Conservation (phyloP, 1,140 invertebrate genomes). For the Macrobrachium rosenbergii region DNA sequence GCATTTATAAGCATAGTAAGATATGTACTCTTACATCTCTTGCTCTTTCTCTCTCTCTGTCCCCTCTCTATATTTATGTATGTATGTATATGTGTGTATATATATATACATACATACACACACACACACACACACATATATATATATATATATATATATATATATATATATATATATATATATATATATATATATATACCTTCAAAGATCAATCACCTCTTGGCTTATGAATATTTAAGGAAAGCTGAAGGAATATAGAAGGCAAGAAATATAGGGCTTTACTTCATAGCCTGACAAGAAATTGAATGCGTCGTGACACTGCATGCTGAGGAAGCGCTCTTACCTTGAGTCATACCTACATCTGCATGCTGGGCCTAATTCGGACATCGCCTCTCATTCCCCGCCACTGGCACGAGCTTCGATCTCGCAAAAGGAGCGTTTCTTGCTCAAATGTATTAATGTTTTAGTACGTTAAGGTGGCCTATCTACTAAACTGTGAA, state of each 20-base stretch:
- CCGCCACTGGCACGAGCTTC: conserved; percentile 13
- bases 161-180: conserved; percentile 15
- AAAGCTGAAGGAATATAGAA: conserved; percentile 39
- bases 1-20: too few relatives aligned
- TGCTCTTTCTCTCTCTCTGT: too few relatives aligned
- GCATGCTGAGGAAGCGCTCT: conserved; percentile 58
- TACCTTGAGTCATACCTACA: conserved; percentile 56
- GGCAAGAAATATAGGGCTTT: conserved; percentile 61
- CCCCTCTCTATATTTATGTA: background rate
- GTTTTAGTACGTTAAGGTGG: background rate
- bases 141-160: conserved; percentile 16
- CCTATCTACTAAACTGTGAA: background rate
- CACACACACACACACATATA: background rate
- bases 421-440: background rate
- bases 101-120: background rate
- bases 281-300: conserved; percentile 57
- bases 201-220: conserved; percentile 52
- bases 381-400: conserved; percentile 36
- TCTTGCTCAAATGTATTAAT: background rate
- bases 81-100: conserved; percentile 7
- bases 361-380: conserved; percentile 63
- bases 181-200: conserved; percentile 18
- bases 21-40: too few relatives aligned
- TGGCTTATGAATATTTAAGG: conserved; percentile 61
- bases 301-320: conserved; percentile 62